Conservation (phyloP, 2,888 invertebrate species). For the Leucoma salicis region DNA sequence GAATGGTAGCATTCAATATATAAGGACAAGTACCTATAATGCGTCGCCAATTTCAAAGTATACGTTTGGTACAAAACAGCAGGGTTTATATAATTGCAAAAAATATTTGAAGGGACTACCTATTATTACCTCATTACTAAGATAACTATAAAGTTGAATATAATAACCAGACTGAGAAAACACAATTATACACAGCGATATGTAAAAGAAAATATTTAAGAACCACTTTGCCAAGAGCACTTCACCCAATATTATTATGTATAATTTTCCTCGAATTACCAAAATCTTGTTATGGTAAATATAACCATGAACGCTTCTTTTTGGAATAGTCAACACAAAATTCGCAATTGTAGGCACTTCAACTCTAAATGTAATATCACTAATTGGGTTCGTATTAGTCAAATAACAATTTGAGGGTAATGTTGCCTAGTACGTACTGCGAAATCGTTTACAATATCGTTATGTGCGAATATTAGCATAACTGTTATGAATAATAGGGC, state of each 20-base stretch:
- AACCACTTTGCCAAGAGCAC: background rate
- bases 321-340: background rate
- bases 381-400: slow-evolving; percentile 31
- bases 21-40: no score
- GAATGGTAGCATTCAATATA: no score
- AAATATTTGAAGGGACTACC: no score
- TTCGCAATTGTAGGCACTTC: background rate
- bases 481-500: slow-evolving; percentile 14
- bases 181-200: background rate
- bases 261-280: background rate
- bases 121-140: no score
- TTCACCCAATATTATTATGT: background rate
- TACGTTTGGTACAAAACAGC: no score
- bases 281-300: background rate
- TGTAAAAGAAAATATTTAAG: background rate
- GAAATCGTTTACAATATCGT: slow-evolving; percentile 16
- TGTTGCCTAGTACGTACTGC: slow-evolving; percentile 12
- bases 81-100: no score
- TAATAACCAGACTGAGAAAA: background rate
- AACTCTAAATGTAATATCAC: slow-evolving; percentile 26
- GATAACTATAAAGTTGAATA: no score
- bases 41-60: no score
- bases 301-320: background rate
- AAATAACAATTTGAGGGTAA: slow-evolving; percentile 30
- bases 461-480: slow-evolving; percentile 21